Evolutionary conservation across 2,113 vertebrate genomes (phyloP).

Genomic region (Caretta caretta): DNA sequence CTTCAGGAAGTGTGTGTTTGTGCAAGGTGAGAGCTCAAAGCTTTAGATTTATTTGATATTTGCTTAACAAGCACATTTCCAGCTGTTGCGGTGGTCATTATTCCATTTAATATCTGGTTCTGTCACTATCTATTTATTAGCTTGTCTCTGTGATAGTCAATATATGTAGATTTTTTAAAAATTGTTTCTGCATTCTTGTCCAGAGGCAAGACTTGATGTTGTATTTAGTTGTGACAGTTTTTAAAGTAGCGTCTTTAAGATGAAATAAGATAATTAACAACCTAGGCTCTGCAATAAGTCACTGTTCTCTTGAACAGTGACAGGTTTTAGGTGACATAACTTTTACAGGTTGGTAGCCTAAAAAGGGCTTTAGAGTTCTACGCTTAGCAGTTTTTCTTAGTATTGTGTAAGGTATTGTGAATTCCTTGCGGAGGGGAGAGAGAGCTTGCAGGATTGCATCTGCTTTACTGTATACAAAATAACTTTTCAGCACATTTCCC

Average conservation of each 20-base stretch:
- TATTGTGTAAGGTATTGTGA: background rate
- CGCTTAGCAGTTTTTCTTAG: background rate
- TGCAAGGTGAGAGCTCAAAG: conserved; percentile 60
- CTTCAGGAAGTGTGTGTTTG: conserved; percentile 23
- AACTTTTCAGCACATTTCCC: background rate
- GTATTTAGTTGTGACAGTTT: background rate
- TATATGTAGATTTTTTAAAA: background rate
- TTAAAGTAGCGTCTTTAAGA: background rate
- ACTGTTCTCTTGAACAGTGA: background rate
- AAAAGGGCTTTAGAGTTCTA: background rate
- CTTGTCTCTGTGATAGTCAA: background rate
- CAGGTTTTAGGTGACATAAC: background rate
- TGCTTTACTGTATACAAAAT: background rate
- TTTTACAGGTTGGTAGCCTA: background rate
- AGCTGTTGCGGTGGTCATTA: background rate
- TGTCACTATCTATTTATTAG: background rate
- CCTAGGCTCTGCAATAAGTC: background rate
- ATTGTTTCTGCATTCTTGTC: background rate
- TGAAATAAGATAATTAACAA: background rate
- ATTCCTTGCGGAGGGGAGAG: background rate
- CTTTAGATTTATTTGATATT: background rate
- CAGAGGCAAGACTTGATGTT: rapidly evolving
- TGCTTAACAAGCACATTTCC: background rate
- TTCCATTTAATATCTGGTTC: rapidly evolving
- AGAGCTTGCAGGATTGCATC: background rate